These are phyloP conservation scores for Rhizoglyphus robini DNA, from an alignment of 1,140 invertebrate species.

Conservation along the genomic window DNA sequence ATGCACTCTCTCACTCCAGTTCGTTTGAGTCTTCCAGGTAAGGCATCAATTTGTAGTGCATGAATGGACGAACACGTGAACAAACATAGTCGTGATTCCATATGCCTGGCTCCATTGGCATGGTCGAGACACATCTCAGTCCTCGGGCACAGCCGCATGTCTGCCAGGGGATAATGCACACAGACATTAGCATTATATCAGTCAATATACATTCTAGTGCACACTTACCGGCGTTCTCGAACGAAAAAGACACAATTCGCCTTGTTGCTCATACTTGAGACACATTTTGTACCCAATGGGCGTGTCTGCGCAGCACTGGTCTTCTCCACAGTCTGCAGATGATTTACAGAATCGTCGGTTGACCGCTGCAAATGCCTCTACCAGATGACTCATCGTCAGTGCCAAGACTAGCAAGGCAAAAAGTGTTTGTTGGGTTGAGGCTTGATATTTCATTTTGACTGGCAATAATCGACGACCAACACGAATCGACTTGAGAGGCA, in stretches of 20 bases:
- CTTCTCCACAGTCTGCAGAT: neutral
- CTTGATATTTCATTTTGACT: too few species aligned
- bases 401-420: too few species aligned
- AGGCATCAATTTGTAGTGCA: conserved; percentile 7
- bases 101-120: conserved; percentile 1
- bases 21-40: neutral
- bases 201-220: neutral
- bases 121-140: conserved; percentile 10
- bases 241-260: conserved; percentile 9
- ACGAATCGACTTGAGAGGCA: neutral
- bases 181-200: neutral
- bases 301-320: conserved; percentile 10
- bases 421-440: too few species aligned
- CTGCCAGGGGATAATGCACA: neutral
- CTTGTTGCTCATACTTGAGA: conserved; percentile 13
- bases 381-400: too few species aligned
- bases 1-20: neutral
- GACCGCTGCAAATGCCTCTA: neutral
- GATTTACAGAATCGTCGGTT: neutral
- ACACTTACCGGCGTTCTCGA: conserved; percentile 11
- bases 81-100: conserved; percentile 5
- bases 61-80: neutral
- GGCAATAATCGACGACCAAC: too few species aligned
- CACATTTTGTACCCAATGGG: conserved; percentile 4
- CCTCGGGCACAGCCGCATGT: conserved; percentile 8